phyloP scores from a whole-genome alignment of 2,888 invertebrate genomes.

The Cantharis rustica region DNA sequence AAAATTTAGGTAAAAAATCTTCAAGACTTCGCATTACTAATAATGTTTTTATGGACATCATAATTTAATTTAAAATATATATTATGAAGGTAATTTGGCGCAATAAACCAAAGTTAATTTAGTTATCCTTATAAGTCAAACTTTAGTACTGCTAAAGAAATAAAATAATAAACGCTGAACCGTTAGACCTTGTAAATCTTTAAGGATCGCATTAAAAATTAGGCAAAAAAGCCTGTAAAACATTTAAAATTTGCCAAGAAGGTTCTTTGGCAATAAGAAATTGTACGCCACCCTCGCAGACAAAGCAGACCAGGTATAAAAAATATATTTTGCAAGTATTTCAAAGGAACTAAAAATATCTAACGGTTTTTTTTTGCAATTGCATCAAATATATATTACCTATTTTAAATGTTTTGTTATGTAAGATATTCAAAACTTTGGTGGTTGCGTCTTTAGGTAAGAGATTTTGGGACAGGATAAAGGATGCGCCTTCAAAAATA shows the following conservation, averaged over 20 bases:
- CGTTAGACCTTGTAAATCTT: background rate
- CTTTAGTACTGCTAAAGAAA: background rate
- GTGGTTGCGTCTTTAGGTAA: background rate
- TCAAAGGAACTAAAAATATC: background rate
- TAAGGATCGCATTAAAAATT: background rate
- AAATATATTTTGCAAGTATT: background rate
- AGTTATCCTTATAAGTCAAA: background rate
- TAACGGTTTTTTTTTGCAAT: background rate
- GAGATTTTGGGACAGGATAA: background rate
- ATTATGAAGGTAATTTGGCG: background rate
- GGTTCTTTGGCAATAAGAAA: constrained; percentile 8
- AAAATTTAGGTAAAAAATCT: too few relatives aligned
- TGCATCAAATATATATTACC: background rate
- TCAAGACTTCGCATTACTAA: background rate
- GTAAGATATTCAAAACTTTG: background rate
- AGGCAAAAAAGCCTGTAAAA: constrained; percentile 3
- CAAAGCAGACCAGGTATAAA: background rate
- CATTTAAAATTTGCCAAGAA: background rate
- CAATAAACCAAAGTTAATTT: background rate
- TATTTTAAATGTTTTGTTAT: background rate
- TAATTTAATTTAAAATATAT: background rate
- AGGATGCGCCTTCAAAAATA: constrained; percentile 2
- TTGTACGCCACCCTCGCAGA: background rate
- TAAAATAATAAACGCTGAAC: background rate
- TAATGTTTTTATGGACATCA: background rate